These are phyloP conservation scores for Parotocinclus haroldoi DNA, from an alignment of 2,797 vertebrate species.

Conservation along the genomic window DNA sequence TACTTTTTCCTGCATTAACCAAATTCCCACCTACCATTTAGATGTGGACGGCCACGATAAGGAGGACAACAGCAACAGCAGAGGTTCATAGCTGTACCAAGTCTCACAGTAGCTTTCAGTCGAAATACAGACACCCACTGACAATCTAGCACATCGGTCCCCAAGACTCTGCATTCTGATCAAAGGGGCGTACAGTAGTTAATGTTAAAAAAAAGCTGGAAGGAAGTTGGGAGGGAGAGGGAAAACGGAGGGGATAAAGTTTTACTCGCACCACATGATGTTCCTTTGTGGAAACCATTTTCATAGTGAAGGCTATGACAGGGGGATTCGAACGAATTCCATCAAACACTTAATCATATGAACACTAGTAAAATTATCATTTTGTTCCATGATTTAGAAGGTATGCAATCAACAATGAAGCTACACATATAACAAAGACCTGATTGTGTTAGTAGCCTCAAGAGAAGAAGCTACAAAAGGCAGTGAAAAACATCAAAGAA, in stretches of 20 bases:
- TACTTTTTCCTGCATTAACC: too few species aligned
- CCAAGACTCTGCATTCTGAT: constrained; percentile 66
- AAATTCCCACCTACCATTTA: constrained; percentile 35
- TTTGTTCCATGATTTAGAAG: too few species aligned
- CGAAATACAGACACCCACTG: constrained; percentile 55
- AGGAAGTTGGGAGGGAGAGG: constrained; percentile 55
- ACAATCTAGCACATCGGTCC: constrained; percentile 64
- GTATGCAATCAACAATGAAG: too few species aligned
- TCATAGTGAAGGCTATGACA: constrained; percentile 50
- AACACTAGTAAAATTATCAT: too few species aligned
- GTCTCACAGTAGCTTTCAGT: constrained; percentile 59
- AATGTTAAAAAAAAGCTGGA: constrained; percentile 42
- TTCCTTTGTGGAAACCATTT: constrained; percentile 67
- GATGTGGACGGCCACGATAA: constrained; percentile 38
- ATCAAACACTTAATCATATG: too few species aligned
- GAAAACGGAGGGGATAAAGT: constrained; percentile 41
- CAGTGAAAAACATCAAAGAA: too few species aligned
- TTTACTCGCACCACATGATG: constrained; percentile 56
- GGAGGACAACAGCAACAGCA: constrained; percentile 72
- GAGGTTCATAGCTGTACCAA: constrained; percentile 64
- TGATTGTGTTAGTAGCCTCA: too few species aligned
- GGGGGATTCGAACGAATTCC: too few species aligned
- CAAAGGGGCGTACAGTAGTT: constrained; percentile 62
- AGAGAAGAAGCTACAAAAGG: too few species aligned
- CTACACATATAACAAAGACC: too few species aligned